Base-by-base conservation (phyloP, 2,113 vertebrate species). In the Phylloscopus trochilus region DNA sequence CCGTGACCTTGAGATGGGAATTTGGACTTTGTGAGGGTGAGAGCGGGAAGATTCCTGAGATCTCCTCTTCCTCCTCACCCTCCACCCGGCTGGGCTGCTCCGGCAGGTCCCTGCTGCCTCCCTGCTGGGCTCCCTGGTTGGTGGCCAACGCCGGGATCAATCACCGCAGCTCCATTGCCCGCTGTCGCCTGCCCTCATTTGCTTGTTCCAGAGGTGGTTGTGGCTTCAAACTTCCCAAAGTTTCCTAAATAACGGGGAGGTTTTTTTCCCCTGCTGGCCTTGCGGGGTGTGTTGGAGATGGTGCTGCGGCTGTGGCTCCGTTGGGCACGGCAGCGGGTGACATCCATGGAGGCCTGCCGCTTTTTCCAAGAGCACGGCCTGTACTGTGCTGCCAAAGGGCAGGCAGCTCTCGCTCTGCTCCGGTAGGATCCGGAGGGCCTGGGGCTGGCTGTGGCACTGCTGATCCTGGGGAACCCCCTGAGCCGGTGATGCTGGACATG, bases 1-100 rank as follows among this genome's bases (percentile, higher is more conserved):
- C 88, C 18, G 35, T 96, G 95, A 96, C 95, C 95, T 96, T 96
- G 95, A 91, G 60, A 15, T 53, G 88, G 92, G 94, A 96, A 75
- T 95, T 77, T 95, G 95, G 94, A 95, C 94, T 96, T 77, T 87
- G 90, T 58, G 76, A 94, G 72, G 53, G 90, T 37, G 89, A 91
- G 52, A 63, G 92, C 60, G 7, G 39, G 60, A 49, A 37, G 83
- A 43, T 90, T 62, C 11, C 30, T 4, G 27, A 55, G 83, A 73
- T 56, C 95, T 78, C 62, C 39, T 82, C 27, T 64, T 80, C 35
- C 68, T 87, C 53, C 79, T 79, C 5, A 15, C 72, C 86, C 56
- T 72, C 43, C 70, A 12, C 78, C 52, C 20, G 5, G 7, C 43
- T 1, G 43, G 15, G 41, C 66, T 26, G 68, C 66, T 74, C 74